Evolutionary conservation across 2,797 vertebrate species (phyloP), one percentile per base, ranked within the genome.

Genomic region (Picus viridis): DNA sequence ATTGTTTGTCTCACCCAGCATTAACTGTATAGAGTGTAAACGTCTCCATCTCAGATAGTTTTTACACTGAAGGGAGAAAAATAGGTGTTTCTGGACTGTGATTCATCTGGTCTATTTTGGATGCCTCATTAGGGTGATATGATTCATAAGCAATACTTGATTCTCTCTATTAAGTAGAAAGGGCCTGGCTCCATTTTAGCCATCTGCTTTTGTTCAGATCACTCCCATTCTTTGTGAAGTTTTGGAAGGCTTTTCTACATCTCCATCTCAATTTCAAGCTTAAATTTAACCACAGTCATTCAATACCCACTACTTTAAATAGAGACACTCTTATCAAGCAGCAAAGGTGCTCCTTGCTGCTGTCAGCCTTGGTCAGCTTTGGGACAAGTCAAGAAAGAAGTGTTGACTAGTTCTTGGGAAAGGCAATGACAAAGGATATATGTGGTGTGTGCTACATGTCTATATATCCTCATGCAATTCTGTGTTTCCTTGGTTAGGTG

Each of bases 71-170:
- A 0, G 10, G 15, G 26, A 84, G 74, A 76, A 90, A 94, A 94
- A 92, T 32, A 93, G 87, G 84, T 96, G 84, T 59, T 91, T 94
- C 70, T 94, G 76, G 63, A 47, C 32, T 75, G 59, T 96, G 93
- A 95, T 93, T 95, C 89, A 94, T 93, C 76, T 93, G 41, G 20
- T 77, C 86, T 93, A 86, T 91, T 96, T 96, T 86, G 53, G 63
- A 83, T 87, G 62, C 58, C 69, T 95, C 5, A 18, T 92, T 95
- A 87, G 75, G 27, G 58, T 85, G 69, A 90, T 79, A 89, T 90
- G 94, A 96, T 96, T 93, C 82, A 86, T 72, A 94, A 93, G 32
- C 0, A 0, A 69, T 72, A 54, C 58, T 87, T 90, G 78, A 85
- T 93, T 92, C 79, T 83, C 65, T 69, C 43, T 73, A 86, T 24